These are phyloP conservation scores for Nephrotoma guestfalica DNA, from an alignment of 2,888 invertebrate genomes.

Conservation along the genomic window DNA sequence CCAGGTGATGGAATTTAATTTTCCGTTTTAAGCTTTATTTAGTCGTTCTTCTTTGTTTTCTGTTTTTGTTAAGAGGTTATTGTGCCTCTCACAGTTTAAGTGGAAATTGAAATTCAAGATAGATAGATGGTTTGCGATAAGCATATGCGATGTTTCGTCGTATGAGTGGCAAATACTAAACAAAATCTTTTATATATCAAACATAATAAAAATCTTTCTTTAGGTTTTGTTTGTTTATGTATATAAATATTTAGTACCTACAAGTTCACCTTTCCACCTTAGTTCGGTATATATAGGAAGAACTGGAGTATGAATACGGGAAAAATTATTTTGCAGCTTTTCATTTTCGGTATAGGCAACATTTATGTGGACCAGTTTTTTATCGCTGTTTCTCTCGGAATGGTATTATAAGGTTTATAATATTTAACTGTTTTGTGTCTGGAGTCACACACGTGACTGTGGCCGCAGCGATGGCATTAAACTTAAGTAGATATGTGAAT, in stretches of 20 bases:
- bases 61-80: not conserved
- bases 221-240: not conserved
- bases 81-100: not conserved
- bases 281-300: not conserved
- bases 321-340: not conserved
- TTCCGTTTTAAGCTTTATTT: not conserved
- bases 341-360: not conserved
- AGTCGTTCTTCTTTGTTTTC: not conserved
- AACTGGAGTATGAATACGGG: not conserved
- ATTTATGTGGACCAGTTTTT: not conserved
- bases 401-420: not conserved
- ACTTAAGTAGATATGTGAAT: not conserved
- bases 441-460: not conserved
- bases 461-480: not conserved
- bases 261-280: not conserved
- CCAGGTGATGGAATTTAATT: not conserved
- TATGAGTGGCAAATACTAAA: not conserved
- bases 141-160: not conserved
- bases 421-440: not conserved
- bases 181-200: not conserved
- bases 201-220: not conserved
- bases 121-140: not conserved
- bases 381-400: not conserved
- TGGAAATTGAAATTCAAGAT: not conserved
- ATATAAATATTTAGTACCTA: no score